These are phyloP conservation scores for Hecatera dysodea DNA, from an alignment of 2,888 invertebrate species.

Conservation along the genomic window DNA sequence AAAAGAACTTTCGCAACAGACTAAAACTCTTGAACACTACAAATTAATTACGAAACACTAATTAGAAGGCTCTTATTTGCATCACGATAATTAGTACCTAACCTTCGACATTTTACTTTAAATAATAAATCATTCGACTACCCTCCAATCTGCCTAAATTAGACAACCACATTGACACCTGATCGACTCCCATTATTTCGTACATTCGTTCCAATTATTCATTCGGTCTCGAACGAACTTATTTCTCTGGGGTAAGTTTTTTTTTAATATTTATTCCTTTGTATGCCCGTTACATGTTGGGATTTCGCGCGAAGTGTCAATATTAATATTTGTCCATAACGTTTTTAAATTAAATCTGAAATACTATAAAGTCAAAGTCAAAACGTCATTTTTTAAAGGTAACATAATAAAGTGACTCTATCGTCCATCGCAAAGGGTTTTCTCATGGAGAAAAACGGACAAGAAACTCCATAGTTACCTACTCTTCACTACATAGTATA, in stretches of 20 bases:
- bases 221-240: slow-evolving; percentile 42
- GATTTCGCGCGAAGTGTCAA: slow-evolving; percentile 24
- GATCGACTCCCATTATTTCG: slow-evolving; percentile 50
- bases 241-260: slow-evolving; percentile 58
- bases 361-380: too few species aligned
- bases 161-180: slow-evolving; percentile 50
- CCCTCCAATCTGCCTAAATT: slow-evolving; percentile 54
- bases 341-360: slow-evolving; percentile 5
- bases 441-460: too few species aligned
- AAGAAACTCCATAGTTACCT: too few species aligned
- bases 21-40: slow-evolving; percentile 1
- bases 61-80: slow-evolving; percentile 31
- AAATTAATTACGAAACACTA: slow-evolving; percentile 26
- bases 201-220: slow-evolving; percentile 61
- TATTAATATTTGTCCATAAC: slow-evolving; percentile 50
- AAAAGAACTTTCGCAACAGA: neutral
- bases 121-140: slow-evolving; percentile 56
- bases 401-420: too few species aligned
- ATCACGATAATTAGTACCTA: slow-evolving; percentile 31
- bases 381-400: too few species aligned
- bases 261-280: slow-evolving; percentile 43
- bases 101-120: slow-evolving; percentile 31
- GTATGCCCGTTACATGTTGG: slow-evolving; percentile 13
- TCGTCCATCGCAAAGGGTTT: too few species aligned
- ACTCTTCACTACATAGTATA: too few species aligned